Base-by-base conservation (phyloP, 2,888 invertebrate species). In the Tipula unca region DNA sequence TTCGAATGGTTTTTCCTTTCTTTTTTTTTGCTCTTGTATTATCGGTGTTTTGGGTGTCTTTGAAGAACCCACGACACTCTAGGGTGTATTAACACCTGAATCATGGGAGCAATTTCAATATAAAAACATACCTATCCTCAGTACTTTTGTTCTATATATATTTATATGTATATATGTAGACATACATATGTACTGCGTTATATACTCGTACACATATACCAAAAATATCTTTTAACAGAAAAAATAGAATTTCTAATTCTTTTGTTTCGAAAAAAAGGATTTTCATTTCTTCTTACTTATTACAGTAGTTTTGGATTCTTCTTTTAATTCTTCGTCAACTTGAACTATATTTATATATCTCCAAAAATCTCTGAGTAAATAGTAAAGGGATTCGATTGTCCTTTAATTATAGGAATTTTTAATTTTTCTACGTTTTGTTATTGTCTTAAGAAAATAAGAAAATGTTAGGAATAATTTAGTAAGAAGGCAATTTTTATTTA, bases 51-150 rank as follows among this genome's bases (percentile, higher is more conserved):
- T 87, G 90, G 90, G 91, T 90, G 90, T 90, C 90, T 90, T 89
- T 90, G 88, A 89, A 88, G 89, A 89, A 89, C 90, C 89, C 90
- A 91, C 90, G 91, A 90, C 91, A 91, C 91, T 91, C 91, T 88
- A 88, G 91, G 91, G 91, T 90, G 89, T 36, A 84, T 90, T 91
- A 69, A 90, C 90, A 90, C 90, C 90, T 90, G 90, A 89, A 89
- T 88, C 91, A 88, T 88, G 91, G 90, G 91, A 90, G 90, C 89
- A 89, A 90, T 90, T 90, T 88, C 88, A 88, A 88, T 89, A 89
- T 88, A 88, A 89, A 90, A 91, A 91, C 91, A 90, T 89, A 90
- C 89, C 91, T 91, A 90, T 35, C 36, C 84, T 35, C 36, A 36
- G n/a, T 39, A 35, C 35, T 84, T 84, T 84, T 35, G 25, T 84